Conservation (phyloP, 2,797 vertebrate species). For the Sebastiscus albofasciatus region DNA sequence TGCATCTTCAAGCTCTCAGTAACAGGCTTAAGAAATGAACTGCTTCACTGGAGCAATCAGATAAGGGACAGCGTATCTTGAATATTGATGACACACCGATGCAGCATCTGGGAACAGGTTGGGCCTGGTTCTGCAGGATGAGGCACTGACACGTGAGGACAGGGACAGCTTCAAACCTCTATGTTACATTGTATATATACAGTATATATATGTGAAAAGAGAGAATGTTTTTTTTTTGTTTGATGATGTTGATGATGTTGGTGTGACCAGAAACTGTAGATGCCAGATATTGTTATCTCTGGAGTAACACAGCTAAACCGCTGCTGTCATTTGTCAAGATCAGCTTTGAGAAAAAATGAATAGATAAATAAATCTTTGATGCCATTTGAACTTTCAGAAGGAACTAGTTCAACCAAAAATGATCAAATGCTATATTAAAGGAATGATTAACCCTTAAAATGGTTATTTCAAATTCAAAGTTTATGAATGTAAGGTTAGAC, state of each 20-base stretch:
- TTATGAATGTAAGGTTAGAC: too few species aligned
- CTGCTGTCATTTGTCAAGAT: neutral
- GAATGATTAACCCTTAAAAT: neutral
- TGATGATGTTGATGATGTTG: neutral
- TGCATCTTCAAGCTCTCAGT: slow-evolving; percentile 50
- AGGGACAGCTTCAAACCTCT: too few species aligned
- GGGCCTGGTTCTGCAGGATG: neutral
- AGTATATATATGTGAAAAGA: too few species aligned
- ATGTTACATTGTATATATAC: neutral
- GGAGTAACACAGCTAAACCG: neutral
- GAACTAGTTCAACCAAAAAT: neutral
- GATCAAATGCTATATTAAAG: neutral
- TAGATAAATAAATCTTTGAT: neutral
- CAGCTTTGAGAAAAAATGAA: neutral
- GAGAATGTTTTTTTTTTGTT: neutral
- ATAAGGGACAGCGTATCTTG: slow-evolving; percentile 35
- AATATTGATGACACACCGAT: slow-evolving; percentile 52
- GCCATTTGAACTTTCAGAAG: neutral
- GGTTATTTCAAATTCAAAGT: too few species aligned
- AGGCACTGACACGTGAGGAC: neutral
- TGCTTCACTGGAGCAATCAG: slow-evolving; percentile 55
- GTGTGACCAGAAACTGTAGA: neutral
- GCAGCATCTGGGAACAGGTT: slow-evolving; percentile 1
- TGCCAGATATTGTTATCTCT: neutral
- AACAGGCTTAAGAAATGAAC: slow-evolving; percentile 62